Conservation (phyloP, 2,888 invertebrate genomes). For the Thecocarcelia acutangulata region DNA sequence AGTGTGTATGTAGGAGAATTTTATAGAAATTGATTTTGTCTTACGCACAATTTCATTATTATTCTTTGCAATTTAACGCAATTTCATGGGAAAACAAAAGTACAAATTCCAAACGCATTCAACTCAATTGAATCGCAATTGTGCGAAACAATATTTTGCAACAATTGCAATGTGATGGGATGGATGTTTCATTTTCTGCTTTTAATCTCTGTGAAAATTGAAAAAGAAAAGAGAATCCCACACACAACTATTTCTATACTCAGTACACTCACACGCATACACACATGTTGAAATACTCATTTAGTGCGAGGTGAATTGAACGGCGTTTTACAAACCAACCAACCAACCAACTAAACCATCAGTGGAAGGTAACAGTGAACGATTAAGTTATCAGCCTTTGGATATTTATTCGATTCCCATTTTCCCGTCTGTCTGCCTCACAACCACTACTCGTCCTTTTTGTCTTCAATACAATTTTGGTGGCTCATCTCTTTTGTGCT, state of each 20-base stretch:
- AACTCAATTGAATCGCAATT: conserved; percentile 39
- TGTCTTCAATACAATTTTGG: background rate
- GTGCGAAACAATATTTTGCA: conserved; percentile 17
- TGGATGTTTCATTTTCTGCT: background rate
- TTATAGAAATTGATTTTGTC: conserved; percentile 57
- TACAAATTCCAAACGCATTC: conserved; percentile 14
- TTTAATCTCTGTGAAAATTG: conserved; percentile 39
- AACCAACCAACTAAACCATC: conserved; percentile 10
- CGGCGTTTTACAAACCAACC: background rate
- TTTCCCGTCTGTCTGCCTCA: conserved; percentile 21
- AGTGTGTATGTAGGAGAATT: conserved; percentile 17
- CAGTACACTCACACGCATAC: no score
- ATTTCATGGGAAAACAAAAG: conserved; percentile 66
- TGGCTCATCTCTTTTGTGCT: conserved; percentile 15
- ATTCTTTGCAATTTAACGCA: conserved; percentile 61
- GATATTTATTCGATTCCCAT: conserved; percentile 54
- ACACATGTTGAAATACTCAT: background rate
- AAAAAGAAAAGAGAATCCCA: conserved; percentile 38
- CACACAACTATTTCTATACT: background rate
- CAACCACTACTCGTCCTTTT: conserved; percentile 16
- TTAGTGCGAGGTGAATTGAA: background rate
- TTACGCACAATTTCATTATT: conserved; percentile 65
- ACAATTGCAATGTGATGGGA: conserved; percentile 12
- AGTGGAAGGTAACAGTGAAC: conserved; percentile 32
- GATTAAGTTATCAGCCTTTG: conserved; percentile 65